A percentile compares a stretch with the other conserved stretches of the same genome.
phyloP scores from a whole-genome alignment of 2,888 invertebrate genomes.

The Noctua janthina region DNA sequence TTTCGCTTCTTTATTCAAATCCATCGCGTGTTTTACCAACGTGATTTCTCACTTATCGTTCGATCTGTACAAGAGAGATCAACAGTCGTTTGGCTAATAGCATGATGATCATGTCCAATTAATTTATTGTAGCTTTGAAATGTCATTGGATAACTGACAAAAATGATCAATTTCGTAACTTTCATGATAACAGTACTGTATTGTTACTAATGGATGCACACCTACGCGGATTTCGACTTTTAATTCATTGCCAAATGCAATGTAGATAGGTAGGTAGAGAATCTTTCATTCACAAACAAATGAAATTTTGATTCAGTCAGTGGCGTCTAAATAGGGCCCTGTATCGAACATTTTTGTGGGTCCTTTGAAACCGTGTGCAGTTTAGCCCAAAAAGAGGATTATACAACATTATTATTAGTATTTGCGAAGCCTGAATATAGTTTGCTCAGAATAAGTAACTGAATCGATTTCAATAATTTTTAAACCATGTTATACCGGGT shows the following conservation, averaged over 20 bases:
- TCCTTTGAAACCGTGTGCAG: too few relatives aligned
- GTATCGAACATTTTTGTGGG: too few relatives aligned
- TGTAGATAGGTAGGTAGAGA: background rate
- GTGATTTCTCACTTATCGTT: slow-evolving; percentile 4
- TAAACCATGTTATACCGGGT: too few relatives aligned
- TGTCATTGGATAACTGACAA: slow-evolving; percentile 60
- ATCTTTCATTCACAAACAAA: slow-evolving; percentile 41
- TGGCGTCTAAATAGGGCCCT: background rate
- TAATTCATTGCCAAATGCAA: slow-evolving; percentile 36
- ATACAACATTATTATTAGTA: too few relatives aligned
- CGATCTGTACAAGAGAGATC: slow-evolving; percentile 12
- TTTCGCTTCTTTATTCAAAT: background rate
- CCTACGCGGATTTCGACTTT: slow-evolving; percentile 13
- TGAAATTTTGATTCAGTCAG: slow-evolving; percentile 4
- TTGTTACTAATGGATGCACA: slow-evolving; percentile 1
- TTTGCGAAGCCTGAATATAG: too few relatives aligned
- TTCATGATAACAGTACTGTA: slow-evolving; percentile 24
- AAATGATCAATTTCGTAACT: slow-evolving; percentile 54
- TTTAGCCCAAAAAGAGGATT: too few relatives aligned
- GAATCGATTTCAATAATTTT: too few relatives aligned
- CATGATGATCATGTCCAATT: slow-evolving; percentile 47
- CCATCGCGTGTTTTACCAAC: background rate
- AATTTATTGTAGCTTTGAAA: slow-evolving; percentile 31
- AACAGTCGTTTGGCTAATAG: slow-evolving; percentile 60
- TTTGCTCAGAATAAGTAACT: too few relatives aligned